Evolutionary conservation across 2,113 vertebrate genomes (phyloP), one percentile per base, ranked within the genome.

Genomic region (Corynorhinus townsendii): DNA sequence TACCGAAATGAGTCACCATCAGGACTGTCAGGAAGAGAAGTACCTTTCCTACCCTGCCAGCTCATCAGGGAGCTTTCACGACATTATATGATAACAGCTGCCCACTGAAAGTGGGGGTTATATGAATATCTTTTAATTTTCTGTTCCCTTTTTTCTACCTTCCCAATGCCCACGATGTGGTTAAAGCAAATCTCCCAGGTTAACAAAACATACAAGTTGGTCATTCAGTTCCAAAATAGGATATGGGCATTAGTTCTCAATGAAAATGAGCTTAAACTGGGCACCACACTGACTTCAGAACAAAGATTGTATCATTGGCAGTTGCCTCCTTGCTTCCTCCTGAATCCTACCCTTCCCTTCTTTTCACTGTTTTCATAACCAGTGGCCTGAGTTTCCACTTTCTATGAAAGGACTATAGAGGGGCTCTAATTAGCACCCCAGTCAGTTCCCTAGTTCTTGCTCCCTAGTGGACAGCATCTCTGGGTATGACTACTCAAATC

Each of bases 321-420:
- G 38, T 72, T 83, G 45, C 40, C 49, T 75, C 84, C 86, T 69
- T n/a, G 81, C 92, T 80, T 83, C 90, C 45, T 64, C 56, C 77
- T 56, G 68, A 77, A 77, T 16, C 24, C 77, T 83, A 43, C 82
- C 45, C 43, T 91, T 69, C 64, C 82, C 62, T 54, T 86, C 93
- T 86, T 90, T 95, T 92, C 88, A 94, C 52, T 66, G 68, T 86
- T 93, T 97, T 82, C 75, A 72, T 19, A 79, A 40, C 40, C 82
- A 84, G 40, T 35, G 62, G 54, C 45, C 76, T 38, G 75, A 56
- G 69, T 35, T 82, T 73, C 64, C 71, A 64, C 45, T 64, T 49
- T 68, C 81, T 82, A 54, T 49, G 66, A 96, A 93, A 92, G 94
- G 59, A 62, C 92, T 49, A 54, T 15, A 85, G 59, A 90, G 35